Evolutionary conservation across 1,140 invertebrate genomes (phyloP).

Genomic region (Ceratina calcarata): DNA sequence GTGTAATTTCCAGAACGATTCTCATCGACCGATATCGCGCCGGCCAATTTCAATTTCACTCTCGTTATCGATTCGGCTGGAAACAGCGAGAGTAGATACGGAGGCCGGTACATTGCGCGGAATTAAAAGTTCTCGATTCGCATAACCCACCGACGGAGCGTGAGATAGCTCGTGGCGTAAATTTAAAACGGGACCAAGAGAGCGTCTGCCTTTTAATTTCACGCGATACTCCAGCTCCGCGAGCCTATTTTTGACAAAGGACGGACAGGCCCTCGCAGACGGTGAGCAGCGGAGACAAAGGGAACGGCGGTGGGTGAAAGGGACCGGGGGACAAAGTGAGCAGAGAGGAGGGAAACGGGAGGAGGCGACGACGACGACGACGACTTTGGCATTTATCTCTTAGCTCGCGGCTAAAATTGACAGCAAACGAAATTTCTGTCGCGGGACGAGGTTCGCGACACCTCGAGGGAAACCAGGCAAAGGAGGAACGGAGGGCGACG

Average conservation of each 20-base stretch:
- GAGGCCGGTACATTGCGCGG: slow-evolving; percentile 44
- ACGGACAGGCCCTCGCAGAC: too few relatives aligned
- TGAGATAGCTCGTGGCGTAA: too few relatives aligned
- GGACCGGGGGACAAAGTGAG: background rate
- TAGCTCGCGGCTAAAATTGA: slow-evolving; percentile 66
- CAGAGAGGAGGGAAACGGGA: slow-evolving; percentile 7
- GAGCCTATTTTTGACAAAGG: background rate
- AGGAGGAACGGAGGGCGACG: background rate
- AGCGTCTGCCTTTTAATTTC: slow-evolving; percentile 4
- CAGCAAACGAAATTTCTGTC: slow-evolving; percentile 58
- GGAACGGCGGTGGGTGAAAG: too few relatives aligned
- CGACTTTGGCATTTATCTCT: slow-evolving; percentile 60
- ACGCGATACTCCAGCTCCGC: background rate
- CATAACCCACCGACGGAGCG: slow-evolving; percentile 23
- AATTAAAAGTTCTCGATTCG: slow-evolving; percentile 61
- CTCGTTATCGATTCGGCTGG: slow-evolving; percentile 57
- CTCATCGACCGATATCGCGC: slow-evolving; percentile 20
- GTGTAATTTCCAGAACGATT: slow-evolving; percentile 19
- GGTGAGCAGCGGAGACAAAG: background rate
- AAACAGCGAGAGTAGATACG: slow-evolving; percentile 39
- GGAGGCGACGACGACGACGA: slow-evolving; percentile 19
- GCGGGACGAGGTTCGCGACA: slow-evolving; percentile 49
- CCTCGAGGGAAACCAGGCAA: slow-evolving; percentile 18
- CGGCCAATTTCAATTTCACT: slow-evolving; percentile 62
- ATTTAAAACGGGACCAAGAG: background rate